Base-by-base conservation (phyloP, 2,797 vertebrate genomes). In the Myotis vivesi region DNA sequence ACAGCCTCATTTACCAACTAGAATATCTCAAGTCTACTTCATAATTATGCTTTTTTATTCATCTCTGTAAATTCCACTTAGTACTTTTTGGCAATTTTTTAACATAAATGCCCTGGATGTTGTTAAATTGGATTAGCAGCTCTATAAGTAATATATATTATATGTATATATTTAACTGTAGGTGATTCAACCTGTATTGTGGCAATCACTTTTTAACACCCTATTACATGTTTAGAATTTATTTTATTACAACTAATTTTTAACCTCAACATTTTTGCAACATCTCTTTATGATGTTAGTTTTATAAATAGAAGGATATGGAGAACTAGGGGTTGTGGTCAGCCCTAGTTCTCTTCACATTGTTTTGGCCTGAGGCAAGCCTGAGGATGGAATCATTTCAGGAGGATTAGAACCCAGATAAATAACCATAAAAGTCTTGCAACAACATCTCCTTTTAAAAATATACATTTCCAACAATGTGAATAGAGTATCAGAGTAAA, bases 41-140 rank as follows among this genome's bases (percentile, higher is more conserved):
- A 90, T 97, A 98, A 98, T 96, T 98, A 97, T 96, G 95, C 94
- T 97, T 98, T 98, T 98, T 98, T 97, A 98, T 98, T 98, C 97
- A 98, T 97, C 96, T 98, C 96, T 5, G 97, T 98, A 98, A 98
- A 98, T 98, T 98, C 97, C 62, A 96, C 96, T 98, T 98, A 98
- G 89, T 97, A 93, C 95, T 96, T 98, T 98, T 98, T 96, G 97
- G 92, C 93, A 95, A 95, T 97, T 98, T 98, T 97, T 97, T 97
- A 92, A 92, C 89, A 96, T 97, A 97, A 98, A 98, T 95, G 96
- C 86, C 94, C 92, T 95, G 92, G 92, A 97, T 97, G 91, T 97
- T 98, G 94, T 97, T 97, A 98, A 98, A 98, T 92, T 96, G 94
- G 87, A 98, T 98, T 98, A 97, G 97, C 89, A 97, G 80, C 75